phyloP scores from a whole-genome alignment of 2,113 vertebrate species.

The Xenopus borealis region DNA sequence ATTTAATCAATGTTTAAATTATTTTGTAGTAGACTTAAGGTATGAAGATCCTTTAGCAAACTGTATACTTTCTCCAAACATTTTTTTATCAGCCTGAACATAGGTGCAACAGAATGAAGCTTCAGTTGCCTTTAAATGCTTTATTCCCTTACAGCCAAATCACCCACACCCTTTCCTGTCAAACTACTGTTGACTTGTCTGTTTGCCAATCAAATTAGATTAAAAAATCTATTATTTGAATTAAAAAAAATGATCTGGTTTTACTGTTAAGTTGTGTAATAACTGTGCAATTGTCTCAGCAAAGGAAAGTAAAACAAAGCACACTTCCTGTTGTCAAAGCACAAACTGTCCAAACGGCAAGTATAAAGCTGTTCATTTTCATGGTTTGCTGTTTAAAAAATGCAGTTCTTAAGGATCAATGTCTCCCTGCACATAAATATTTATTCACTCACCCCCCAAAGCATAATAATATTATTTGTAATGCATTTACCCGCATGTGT shows the following conservation, averaged over 20 bases:
- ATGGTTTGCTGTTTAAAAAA: too few species aligned
- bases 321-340: constrained; percentile 27
- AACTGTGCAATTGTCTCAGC: constrained; percentile 36
- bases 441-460: too few species aligned
- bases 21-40: too few species aligned
- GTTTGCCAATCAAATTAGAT: background rate
- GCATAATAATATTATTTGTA: too few species aligned
- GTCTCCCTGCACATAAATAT: too few species aligned
- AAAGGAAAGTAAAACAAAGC: constrained; percentile 36
- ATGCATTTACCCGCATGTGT: too few species aligned
- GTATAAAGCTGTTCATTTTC: too few species aligned
- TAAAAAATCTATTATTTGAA: background rate
- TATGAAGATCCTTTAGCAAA: too few species aligned
- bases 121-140: background rate
- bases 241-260: background rate
- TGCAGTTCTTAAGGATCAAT: too few species aligned
- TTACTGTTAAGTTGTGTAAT: constrained; percentile 42
- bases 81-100: background rate
- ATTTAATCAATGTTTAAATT: too few species aligned
- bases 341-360: background rate
- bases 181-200: constrained; percentile 10
- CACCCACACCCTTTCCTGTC: constrained; percentile 13
- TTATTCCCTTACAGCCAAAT: background rate
- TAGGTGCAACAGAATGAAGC: background rate
- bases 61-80: too few species aligned